Percentiles rank a stretch among this genome's conserved stretches.
These are phyloP conservation scores for Penaeus vannamei DNA, from an alignment of 1,140 invertebrate species.

Conservation along the genomic window DNA sequence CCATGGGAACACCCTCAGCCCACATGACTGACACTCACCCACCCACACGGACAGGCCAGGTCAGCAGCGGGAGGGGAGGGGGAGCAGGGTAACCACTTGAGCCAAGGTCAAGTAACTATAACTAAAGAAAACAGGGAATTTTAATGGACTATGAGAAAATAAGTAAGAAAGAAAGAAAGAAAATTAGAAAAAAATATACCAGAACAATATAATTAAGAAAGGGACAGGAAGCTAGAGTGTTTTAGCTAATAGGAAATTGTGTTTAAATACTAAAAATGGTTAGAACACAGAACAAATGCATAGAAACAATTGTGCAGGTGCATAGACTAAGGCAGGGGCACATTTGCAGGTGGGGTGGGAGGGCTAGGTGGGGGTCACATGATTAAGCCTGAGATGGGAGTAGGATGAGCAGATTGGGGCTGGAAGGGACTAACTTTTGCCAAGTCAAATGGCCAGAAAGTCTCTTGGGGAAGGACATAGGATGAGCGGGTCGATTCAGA, in stretches of 20 bases:
- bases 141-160: background rate
- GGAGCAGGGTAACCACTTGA: constrained; percentile 9
- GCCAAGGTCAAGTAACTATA: background rate
- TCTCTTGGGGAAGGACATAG: too few relatives aligned
- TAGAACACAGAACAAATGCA: background rate
- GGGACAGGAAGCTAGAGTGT: background rate
- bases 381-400: constrained; percentile 12
- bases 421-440: background rate
- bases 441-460: too few relatives aligned
- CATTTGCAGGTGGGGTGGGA: too few relatives aligned
- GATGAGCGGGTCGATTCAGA: too few relatives aligned
- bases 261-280: background rate
- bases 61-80: constrained; percentile 41
- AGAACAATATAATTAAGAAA: constrained; percentile 32
- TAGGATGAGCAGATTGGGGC: background rate
- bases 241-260: too few relatives aligned
- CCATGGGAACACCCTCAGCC: constrained; percentile 52
- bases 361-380: background rate
- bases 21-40: constrained; percentile 56
- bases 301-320: constrained; percentile 17
- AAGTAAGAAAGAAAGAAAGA: constrained; percentile 8
- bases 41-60: constrained; percentile 47
- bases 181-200: constrained; percentile 39
- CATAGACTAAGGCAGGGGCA: background rate
- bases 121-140: constrained; percentile 8